Evolutionary conservation across 2,113 vertebrate genomes (phyloP), one percentile per base, ranked within the genome.

Genomic region (Chunga burmeisteri): DNA sequence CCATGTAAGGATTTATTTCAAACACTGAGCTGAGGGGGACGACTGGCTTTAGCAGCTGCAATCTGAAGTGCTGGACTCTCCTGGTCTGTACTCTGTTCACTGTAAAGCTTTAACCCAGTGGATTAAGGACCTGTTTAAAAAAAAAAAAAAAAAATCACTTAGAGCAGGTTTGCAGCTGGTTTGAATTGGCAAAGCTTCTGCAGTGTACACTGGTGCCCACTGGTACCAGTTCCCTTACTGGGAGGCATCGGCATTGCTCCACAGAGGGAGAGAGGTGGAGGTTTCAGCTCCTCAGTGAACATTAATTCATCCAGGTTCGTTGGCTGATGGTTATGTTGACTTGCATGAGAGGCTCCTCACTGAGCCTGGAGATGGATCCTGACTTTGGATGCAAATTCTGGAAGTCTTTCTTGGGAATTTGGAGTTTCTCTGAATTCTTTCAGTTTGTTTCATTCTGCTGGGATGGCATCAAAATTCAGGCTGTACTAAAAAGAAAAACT

Each of bases 1-100:
- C 89, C 96, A 94, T 92, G 88, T 95, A 97, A 97, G 96, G 96
- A 97, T 97, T 97, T 96, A 96, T 96, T 97, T 96, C 96, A 96
- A 93, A 95, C 94, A 79, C 70, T 40, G 80, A 49, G 88, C 83
- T 75, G 90, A 95, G 91, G 82, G 95, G 88, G 86, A 71, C 92
- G 95, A 61, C 91, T 83, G 88, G 58, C 58, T 96, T 80, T 58
- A 61, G 94, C 83, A 66, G 93, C 93, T 58, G 84, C 91, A 82
- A 1, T 79, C 86, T 93, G 66, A 91, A 94, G 91, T 49, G 83
- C 74, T 63, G 95, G 17, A 34, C 73, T 50, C 36, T 81, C 66
- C 77, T 61, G 90, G 18, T 71, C 88, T 65, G 78, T 66, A 36
- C 84, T 87, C 93, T 96, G 96, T 16, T 96, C 92, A 85, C 66